Evolutionary conservation across 1,140 invertebrate species (phyloP).

Genomic region (Orius insidiosus): DNA sequence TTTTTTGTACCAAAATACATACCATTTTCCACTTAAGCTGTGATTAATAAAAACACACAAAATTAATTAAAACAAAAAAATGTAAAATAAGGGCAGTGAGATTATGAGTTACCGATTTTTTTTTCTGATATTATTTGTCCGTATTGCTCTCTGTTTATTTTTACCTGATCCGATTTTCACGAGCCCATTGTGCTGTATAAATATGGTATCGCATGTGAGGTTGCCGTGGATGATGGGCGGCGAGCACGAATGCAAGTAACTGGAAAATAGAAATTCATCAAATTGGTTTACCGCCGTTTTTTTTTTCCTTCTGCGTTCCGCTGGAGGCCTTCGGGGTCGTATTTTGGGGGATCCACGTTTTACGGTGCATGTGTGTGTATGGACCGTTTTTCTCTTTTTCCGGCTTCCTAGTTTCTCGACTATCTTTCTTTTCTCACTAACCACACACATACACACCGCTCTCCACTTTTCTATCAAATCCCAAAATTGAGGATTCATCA

Average conservation of each 20-base stretch:
- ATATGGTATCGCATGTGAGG: constrained; percentile 99
- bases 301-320: too few species aligned
- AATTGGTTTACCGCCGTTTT: constrained; percentile 19
- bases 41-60: constrained; percentile 6
- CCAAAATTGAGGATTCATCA: constrained; percentile 1
- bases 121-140: constrained; percentile 3
- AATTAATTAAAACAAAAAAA: constrained; percentile 10
- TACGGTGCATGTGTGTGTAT: neutral
- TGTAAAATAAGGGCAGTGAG: constrained; percentile 14
- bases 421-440: neutral
- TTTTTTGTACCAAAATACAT: constrained; percentile 11
- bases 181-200: constrained; percentile 99
- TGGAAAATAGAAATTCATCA: constrained; percentile 35
- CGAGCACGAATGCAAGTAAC: constrained; percentile 97
- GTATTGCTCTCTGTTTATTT: constrained; percentile 19
- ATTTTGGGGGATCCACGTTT: neutral
- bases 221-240: constrained; percentile 98
- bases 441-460: neutral
- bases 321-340: neutral
- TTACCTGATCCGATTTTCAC: constrained; percentile 97
- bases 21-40: constrained; percentile 15
- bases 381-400: neutral
- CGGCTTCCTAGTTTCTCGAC: constrained; percentile 1
- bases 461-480: neutral
- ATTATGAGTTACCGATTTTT: constrained; percentile 12